Percentiles rank a stretch among this genome's conserved stretches.
These are phyloP conservation scores for Drosophila nasuta DNA, from an alignment of 1,140 invertebrate species.

Conservation along the genomic window DNA sequence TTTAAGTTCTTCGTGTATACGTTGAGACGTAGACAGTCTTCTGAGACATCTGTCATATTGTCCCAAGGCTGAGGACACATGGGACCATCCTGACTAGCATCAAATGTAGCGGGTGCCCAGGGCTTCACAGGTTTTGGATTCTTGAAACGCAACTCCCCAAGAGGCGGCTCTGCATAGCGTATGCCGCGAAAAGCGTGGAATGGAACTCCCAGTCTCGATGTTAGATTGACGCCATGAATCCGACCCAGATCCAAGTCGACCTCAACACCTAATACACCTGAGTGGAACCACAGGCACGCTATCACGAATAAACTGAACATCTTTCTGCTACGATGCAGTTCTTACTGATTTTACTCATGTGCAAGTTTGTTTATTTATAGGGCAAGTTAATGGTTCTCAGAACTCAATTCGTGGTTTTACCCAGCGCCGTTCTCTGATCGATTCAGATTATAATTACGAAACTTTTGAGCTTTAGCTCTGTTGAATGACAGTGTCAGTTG, in stretches of 20 bases:
- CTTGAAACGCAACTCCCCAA: slow-evolving; percentile 65
- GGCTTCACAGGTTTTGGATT: slow-evolving; percentile 85
- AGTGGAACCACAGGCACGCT: neutral
- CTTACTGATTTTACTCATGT: slow-evolving; percentile 8
- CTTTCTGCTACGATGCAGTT: neutral
- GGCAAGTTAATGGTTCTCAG: neutral
- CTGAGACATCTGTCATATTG: slow-evolving; percentile 83
- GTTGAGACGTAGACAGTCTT: slow-evolving; percentile 94
- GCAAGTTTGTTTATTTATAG: slow-evolving; percentile 21
- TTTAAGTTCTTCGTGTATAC: slow-evolving; percentile 89
- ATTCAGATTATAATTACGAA: neutral
- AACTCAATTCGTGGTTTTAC: slow-evolving; percentile 14
- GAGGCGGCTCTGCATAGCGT: slow-evolving; percentile 87
- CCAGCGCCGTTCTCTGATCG: neutral
- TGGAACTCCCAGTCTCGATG: slow-evolving; percentile 76
- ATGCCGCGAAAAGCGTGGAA: slow-evolving; percentile 89
- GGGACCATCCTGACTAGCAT: slow-evolving; percentile 87
- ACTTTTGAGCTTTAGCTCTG: neutral
- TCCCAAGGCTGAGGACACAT: slow-evolving; percentile 85
- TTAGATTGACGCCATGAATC: slow-evolving; percentile 59
- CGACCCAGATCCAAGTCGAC: slow-evolving; percentile 66
- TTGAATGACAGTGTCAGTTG: neutral
- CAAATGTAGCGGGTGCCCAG: slow-evolving; percentile 85
- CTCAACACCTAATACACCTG: slow-evolving; percentile 30
- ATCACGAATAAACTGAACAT: slow-evolving; percentile 17